Base-by-base conservation (phyloP, 2,888 invertebrate genomes). In the Morpho helenor region DNA sequence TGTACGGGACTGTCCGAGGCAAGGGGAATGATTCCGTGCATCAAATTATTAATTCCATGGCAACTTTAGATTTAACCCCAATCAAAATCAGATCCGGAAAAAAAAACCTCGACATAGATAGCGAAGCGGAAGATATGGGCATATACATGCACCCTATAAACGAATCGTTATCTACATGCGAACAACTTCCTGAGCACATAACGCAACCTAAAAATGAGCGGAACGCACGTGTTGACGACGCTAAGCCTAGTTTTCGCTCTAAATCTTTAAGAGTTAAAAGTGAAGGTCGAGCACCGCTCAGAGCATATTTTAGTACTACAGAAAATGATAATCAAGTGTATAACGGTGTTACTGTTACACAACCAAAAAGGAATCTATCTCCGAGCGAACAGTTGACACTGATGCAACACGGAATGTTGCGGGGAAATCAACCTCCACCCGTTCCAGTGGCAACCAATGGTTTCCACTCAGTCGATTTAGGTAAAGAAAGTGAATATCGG, bases 191-290 rank as follows among this genome's bases (percentile, higher is more conserved):
- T 76, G 77, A 82, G 75, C 82, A 76, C 81, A 88, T 73, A 73
- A 76, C 79, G 73, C 85, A 82, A 77, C 76, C 74, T 67, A 73
- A 74, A 59, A 82, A 80, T 77, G 80, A 75, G 73, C 82, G 79
- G 74, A 86, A 77, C 76, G 84, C 84, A 84, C 84, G 87, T 68
- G 75, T 74, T 56, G 87, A 87, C 74, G 84, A 82, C 69, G 73
- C 67, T 64, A 89, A 83, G 72, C 87, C 89, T 69, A 88, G 82
- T 75, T 89, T 89, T 82, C 89, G 91, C 68, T 91, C 91, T 62
- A 91, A 91, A 79, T 91, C 91, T 59, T 77, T 91, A 65, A 84
- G 91, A 79, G 85, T 91, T 46, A 91, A 90, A 78, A 91, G 88
- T 72, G 91, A 91, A 80, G 87, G 87, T 63, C 80, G 90, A 74